These are phyloP conservation scores for Octodon degus DNA, from an alignment of 2,113 vertebrate genomes.

Conservation along the genomic window DNA sequence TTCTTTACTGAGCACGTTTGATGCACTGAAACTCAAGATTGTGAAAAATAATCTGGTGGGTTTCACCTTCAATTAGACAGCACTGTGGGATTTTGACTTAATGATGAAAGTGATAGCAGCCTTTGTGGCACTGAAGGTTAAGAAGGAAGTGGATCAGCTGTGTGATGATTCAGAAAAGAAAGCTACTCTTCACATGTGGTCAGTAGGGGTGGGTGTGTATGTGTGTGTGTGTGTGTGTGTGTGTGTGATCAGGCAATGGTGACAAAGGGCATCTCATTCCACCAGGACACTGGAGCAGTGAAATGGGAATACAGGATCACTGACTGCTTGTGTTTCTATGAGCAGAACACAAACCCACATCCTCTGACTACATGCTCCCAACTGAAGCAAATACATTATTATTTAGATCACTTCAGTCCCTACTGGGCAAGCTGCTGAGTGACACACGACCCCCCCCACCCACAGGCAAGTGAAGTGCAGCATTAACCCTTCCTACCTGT, in stretches of 20 bases:
- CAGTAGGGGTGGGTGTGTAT: background rate
- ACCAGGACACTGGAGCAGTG: constrained; percentile 63
- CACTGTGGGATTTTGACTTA: constrained; percentile 70
- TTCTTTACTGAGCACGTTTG: constrained; percentile 61
- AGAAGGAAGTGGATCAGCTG: constrained; percentile 16
- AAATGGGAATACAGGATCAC: constrained; percentile 63
- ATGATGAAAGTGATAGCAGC: constrained; percentile 66
- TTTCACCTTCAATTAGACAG: constrained; percentile 77
- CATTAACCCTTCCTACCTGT: constrained; percentile 66
- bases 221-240: no score
- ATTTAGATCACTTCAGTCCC: constrained; percentile 69
- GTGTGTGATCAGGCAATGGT: fast-evolving
- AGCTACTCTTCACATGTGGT: background rate
- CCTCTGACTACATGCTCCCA: constrained; percentile 62
- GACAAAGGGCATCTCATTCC: background rate
- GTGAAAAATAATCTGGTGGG: constrained; percentile 55
- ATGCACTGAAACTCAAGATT: constrained; percentile 47
- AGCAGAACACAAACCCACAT: constrained; percentile 74
- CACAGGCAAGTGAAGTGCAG: constrained; percentile 74
- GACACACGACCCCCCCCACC: constrained; percentile 58
- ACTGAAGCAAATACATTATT: constrained; percentile 56
- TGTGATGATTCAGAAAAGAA: constrained; percentile 66
- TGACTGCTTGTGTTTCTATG: constrained; percentile 59
- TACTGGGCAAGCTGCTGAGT: constrained; percentile 58
- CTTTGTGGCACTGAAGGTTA: constrained; percentile 72